Percentiles rank a stretch among this genome's conserved stretches.
phyloP scores from a whole-genome alignment of 2,797 vertebrate genomes.

The Neoniphon sammara region DNA sequence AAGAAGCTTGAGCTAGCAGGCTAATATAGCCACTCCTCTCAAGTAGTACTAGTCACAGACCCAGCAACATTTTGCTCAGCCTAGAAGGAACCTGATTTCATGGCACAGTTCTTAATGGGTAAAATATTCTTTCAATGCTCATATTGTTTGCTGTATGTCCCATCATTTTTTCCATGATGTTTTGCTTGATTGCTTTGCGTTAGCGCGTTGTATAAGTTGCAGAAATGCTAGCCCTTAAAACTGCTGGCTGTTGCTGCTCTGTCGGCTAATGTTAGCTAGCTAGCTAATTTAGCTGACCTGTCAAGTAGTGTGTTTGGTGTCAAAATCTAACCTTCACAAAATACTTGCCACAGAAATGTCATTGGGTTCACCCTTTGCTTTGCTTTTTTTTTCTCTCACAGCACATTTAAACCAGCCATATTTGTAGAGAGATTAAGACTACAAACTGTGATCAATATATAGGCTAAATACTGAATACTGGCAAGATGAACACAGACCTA shows the following conservation, averaged over 20 bases:
- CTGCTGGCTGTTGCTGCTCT: conserved; percentile 25
- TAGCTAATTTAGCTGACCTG: conserved; percentile 29
- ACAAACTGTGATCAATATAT: not conserved
- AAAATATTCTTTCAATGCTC: not conserved
- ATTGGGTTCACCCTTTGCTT: too few relatives aligned
- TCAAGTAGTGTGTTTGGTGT: conserved; percentile 19
- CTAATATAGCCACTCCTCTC: conserved; percentile 75
- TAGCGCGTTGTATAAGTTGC: conserved; percentile 32
- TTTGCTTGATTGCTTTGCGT: not conserved
- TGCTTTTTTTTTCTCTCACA: too few relatives aligned
- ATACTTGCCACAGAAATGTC: not conserved
- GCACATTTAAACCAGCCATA: not conserved
- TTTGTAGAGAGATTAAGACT: not conserved
- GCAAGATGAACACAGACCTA: not conserved
- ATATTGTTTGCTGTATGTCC: not conserved
- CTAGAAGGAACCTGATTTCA: conserved; percentile 29
- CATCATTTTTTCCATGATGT: not conserved
- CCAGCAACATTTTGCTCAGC: not conserved
- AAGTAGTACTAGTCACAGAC: conserved; percentile 64
- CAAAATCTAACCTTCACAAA: not conserved
- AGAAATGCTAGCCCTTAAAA: conserved; percentile 43
- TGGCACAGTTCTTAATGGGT: conserved; percentile 5
- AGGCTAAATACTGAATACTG: not conserved
- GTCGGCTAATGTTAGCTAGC: conserved; percentile 37
- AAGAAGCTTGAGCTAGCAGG: conserved; percentile 75